These are phyloP conservation scores for Chlamydotis undulata DNA, from an alignment of 2,113 vertebrate species.

Conservation along the genomic window DNA sequence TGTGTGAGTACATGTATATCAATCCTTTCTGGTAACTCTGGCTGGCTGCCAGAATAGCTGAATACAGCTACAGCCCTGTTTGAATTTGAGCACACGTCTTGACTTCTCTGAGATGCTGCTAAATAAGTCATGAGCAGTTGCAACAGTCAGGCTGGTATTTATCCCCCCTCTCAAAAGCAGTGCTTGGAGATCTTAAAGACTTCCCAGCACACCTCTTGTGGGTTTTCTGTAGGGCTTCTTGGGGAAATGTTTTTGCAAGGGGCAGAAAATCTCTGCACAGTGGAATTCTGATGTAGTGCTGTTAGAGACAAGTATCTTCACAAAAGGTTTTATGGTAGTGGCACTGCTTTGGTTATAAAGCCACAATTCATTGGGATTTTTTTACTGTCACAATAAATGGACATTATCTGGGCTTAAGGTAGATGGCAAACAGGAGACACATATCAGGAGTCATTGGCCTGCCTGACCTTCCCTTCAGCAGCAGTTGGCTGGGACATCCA, in stretches of 20 bases:
- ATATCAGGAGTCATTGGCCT: background rate
- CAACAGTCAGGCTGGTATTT: background rate
- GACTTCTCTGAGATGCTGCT: background rate
- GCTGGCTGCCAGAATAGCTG: background rate
- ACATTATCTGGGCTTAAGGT: background rate
- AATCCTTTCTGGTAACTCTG: background rate
- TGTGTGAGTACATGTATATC: background rate
- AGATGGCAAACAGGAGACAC: background rate
- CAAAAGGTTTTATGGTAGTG: background rate
- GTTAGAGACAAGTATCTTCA: background rate
- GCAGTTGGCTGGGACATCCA: background rate
- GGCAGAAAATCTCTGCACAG: background rate
- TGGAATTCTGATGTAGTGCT: background rate
- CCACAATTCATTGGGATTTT: rapidly evolving
- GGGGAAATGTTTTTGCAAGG: background rate
- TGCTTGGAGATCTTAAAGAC: background rate
- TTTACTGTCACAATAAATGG: background rate
- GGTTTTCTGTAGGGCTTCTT: background rate
- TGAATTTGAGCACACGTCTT: background rate
- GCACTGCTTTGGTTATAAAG: background rate
- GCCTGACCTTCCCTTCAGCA: background rate
- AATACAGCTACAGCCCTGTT: background rate
- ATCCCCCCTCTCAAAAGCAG: background rate
- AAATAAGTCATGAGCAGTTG: background rate
- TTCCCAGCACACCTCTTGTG: background rate